Evolutionary conservation across 2,113 vertebrate species (phyloP).

Genomic region (Isurus oxyrinchus): DNA sequence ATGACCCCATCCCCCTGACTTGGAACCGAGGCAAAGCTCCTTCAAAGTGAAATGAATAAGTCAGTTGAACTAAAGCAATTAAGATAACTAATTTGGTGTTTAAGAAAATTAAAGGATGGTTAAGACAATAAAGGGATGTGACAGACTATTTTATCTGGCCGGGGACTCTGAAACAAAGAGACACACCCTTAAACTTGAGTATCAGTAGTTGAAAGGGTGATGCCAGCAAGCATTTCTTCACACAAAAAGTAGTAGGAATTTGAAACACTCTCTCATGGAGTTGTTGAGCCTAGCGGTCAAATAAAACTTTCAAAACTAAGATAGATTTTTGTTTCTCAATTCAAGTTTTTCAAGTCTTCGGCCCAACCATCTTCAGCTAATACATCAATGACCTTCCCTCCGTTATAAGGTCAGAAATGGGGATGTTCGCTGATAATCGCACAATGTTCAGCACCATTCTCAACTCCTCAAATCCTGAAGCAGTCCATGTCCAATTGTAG

Average conservation of each 20-base stretch:
- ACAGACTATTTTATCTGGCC: neutral
- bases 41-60: neutral
- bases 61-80: neutral
- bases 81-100: neutral
- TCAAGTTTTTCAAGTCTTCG: too few relatives aligned
- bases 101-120: neutral
- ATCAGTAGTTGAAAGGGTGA: neutral
- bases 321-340: neutral
- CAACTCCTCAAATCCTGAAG: too few relatives aligned
- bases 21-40: neutral
- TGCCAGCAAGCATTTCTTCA: neutral
- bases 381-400: too few relatives aligned
- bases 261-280: neutral
- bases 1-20: neutral
- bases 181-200: neutral
- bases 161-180: neutral
- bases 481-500: too few relatives aligned
- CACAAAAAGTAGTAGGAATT: neutral
- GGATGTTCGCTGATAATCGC: too few relatives aligned
- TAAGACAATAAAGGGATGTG: too few relatives aligned
- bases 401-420: too few relatives aligned
- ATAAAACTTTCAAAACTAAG: neutral
- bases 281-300: neutral
- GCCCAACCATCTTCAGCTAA: too few relatives aligned
- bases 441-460: too few relatives aligned